Evolutionary conservation across 2,797 vertebrate genomes (phyloP).

Genomic region (Apogon talboti): DNA sequence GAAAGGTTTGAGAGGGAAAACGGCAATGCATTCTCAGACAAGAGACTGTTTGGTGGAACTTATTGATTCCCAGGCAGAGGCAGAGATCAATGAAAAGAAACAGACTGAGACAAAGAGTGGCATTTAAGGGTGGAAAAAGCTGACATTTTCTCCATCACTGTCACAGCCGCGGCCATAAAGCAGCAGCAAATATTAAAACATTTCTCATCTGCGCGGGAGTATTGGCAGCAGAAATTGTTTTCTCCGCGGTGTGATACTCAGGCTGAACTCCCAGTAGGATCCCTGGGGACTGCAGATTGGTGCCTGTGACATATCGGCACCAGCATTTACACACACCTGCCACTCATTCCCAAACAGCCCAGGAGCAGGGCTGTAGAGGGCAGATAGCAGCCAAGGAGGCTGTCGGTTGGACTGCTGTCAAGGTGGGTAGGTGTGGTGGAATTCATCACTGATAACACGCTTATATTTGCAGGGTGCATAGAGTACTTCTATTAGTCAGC

Average conservation of each 20-base stretch:
- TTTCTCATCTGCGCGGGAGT: conserved; percentile 95
- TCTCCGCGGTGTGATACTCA: conserved; percentile 95
- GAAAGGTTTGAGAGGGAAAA: conserved; percentile 75
- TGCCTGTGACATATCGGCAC: conserved; percentile 90
- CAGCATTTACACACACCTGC: conserved; percentile 81
- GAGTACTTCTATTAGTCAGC: conserved; percentile 79
- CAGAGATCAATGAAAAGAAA: conserved; percentile 97
- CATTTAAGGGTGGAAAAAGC: conserved; percentile 95
- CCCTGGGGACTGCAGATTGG: conserved; percentile 92
- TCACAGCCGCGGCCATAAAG: conserved; percentile 93
- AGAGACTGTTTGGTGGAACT: conserved; percentile 93
- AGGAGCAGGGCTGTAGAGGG: conserved; percentile 79
- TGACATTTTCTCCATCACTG: conserved; percentile 99
- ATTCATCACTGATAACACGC: conserved; percentile 81
- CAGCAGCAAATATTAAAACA: conserved; percentile 99
- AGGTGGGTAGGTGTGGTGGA: conserved; percentile 76
- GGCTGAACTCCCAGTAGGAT: conserved; percentile 93
- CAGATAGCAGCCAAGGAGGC: conserved; percentile 77
- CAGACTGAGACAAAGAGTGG: conserved; percentile 94
- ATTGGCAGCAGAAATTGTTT: conserved; percentile 99
- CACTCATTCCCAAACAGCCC: conserved; percentile 79
- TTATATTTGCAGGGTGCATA: conserved; percentile 68
- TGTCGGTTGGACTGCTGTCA: conserved; percentile 75
- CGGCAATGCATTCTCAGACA: conserved; percentile 91
- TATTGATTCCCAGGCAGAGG: conserved; percentile 92